Base-by-base conservation (phyloP, 2,113 vertebrate species). In the Ginglymostoma cirratum region DNA sequence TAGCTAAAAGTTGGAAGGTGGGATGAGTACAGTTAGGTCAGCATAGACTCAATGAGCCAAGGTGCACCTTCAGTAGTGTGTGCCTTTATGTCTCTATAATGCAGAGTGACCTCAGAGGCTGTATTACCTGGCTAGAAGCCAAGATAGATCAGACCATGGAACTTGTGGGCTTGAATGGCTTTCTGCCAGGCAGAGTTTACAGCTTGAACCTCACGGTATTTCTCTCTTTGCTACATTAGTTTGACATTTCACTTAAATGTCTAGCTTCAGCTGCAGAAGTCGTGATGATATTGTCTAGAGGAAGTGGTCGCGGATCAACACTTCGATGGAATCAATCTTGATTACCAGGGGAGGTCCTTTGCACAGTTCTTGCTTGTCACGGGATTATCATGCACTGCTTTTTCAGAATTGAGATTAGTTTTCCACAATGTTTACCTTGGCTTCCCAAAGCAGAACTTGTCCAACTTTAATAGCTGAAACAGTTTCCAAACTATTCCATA, bases 401-500 rank as follows among this genome's bases (percentile, higher is more conserved):
- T 61, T 95, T 95, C 94, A 72, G 94, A 27, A 70, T 45, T 95
- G 67, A 95, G 72, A 72, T 72, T 95, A 72, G 69, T 72, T 72
- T 52, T 95, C 94, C 69, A 45, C 69, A 52, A 30, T 95, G 94
- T 95, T 95, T 95, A 52, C 69, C 27, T 95, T 95, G 94, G 94
- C 94, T 72, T 48, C 67, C 69, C 15, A 72, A 10, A 7, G 94
- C 42, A 76, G 42, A 95, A 42, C 10, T 52, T 95, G 94, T 95
- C 67, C 94, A 95, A 95, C 42, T 52, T 72, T 52, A 95, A 95
- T 76, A 52, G 38, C 67, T 76, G 72, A 76, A 72, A 70, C 94
- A 76, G 94, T 48, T 45, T 72, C 12, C 67, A 95, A 69, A 52
- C 27, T 12, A 95, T n/a, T 76, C 27, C 5, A 72, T 34, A 72